phyloP scores from a whole-genome alignment of 2,797 vertebrate genomes.

The Perdix hodgsoniae region DNA sequence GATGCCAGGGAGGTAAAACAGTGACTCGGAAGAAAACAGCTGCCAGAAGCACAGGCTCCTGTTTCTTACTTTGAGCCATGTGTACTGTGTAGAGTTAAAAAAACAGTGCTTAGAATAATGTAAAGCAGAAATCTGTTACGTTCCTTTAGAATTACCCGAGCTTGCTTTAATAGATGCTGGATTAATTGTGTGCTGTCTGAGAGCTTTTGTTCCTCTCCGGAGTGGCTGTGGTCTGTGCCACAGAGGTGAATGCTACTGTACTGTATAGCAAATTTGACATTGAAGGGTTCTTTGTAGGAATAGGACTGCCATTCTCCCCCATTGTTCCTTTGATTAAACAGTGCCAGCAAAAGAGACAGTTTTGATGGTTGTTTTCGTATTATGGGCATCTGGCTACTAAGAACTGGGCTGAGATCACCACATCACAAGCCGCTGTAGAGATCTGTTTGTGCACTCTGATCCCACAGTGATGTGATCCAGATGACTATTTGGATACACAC shows the following conservation, averaged over 20 bases:
- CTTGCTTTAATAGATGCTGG: conserved; percentile 72
- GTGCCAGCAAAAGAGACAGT: conserved; percentile 66
- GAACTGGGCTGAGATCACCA: conserved; percentile 66
- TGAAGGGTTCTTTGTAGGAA: conserved; percentile 72
- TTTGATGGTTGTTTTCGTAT: conserved; percentile 71
- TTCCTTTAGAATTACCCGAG: conserved; percentile 71
- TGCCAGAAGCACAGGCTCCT: conserved; percentile 60
- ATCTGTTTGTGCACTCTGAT: background rate
- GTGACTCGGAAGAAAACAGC: conserved; percentile 31
- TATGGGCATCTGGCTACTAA: conserved; percentile 64
- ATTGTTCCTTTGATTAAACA: conserved; percentile 70
- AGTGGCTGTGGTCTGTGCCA: conserved; percentile 70
- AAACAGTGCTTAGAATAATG: conserved; percentile 64
- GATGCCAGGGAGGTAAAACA: conserved; percentile 56
- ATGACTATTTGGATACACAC: conserved; percentile 29
- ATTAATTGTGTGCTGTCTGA: conserved; percentile 73
- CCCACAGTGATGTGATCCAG: conserved; percentile 36
- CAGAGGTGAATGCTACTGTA: conserved; percentile 69
- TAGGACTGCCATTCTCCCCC: conserved; percentile 66
- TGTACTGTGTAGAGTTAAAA: conserved; percentile 32
- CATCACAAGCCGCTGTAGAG: conserved; percentile 48
- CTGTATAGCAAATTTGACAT: conserved; percentile 73
- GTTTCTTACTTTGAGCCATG: conserved; percentile 46
- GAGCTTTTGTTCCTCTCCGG: conserved; percentile 68
- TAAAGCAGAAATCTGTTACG: conserved; percentile 65